Percentiles rank a stretch among this genome's conserved stretches.
Evolutionary conservation across 2,888 invertebrate genomes (phyloP).

Genomic region (Caenorhabditis sp.): DNA sequence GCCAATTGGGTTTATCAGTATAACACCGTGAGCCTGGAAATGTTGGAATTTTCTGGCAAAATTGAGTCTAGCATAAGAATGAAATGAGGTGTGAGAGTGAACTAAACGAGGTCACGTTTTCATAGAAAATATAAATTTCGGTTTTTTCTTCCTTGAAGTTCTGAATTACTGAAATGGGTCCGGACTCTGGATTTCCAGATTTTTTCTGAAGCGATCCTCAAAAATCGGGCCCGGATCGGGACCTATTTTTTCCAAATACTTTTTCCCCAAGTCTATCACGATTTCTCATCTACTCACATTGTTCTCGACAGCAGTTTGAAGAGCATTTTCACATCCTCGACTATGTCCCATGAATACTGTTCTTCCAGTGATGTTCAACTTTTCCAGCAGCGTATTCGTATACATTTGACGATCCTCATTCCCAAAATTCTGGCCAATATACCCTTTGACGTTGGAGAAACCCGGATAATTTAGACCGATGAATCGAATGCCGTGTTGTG

Average conservation of each 20-base stretch:
- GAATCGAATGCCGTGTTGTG: constrained; percentile 42
- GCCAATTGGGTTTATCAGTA: constrained; percentile 51
- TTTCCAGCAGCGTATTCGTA: constrained; percentile 41
- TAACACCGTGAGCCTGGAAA: constrained; percentile 33
- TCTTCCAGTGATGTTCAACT: constrained; percentile 29
- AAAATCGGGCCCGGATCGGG: too few relatives aligned
- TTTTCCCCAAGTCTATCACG: too few relatives aligned
- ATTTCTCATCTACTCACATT: neutral
- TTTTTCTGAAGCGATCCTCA: too few relatives aligned
- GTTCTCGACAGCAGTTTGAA: constrained; percentile 33
- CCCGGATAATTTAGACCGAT: constrained; percentile 59
- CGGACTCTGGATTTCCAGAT: too few relatives aligned
- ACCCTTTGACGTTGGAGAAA: constrained; percentile 6
- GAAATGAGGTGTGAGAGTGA: too few relatives aligned
- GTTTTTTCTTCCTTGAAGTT: too few relatives aligned
- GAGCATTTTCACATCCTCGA: constrained; percentile 53
- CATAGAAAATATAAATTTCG: too few relatives aligned
- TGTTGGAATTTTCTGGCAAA: neutral
- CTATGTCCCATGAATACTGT: constrained; percentile 42
- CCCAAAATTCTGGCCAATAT: constrained; percentile 17
- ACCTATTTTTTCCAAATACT: too few relatives aligned
- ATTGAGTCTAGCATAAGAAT: too few relatives aligned
- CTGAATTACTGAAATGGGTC: too few relatives aligned
- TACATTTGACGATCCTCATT: constrained; percentile 47
- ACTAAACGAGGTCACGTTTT: too few relatives aligned